Percentiles rank a stretch among this genome's conserved stretches.
phyloP scores from a whole-genome alignment of 2,888 invertebrate genomes.

The Lasioglossum zephyrum region DNA sequence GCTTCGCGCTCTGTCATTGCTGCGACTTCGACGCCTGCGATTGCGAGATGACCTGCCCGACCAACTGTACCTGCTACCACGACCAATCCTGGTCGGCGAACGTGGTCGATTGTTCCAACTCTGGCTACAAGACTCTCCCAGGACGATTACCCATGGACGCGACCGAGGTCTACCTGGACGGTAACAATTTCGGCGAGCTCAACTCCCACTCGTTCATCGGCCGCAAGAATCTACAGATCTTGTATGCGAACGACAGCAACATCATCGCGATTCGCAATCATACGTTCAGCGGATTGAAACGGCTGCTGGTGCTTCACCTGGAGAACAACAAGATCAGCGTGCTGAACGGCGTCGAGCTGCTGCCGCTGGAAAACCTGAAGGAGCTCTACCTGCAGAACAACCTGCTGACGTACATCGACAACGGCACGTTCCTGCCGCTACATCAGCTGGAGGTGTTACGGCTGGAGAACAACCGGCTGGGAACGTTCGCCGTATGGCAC shows the following conservation, averaged over 20 bases:
- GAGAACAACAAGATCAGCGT: conserved; percentile 94
- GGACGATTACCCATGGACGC: conserved; percentile 97
- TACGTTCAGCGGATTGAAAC: conserved; percentile 94
- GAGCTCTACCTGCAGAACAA: conserved; percentile 96
- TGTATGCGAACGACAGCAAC: conserved; percentile 95
- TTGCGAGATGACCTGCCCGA: conserved; percentile 98
- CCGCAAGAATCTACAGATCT: conserved; percentile 93
- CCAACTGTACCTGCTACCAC: conserved; percentile 97
- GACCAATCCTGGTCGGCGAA: conserved; percentile 97
- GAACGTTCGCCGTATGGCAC: conserved; percentile 94
- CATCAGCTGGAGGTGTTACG: conserved; percentile 93
- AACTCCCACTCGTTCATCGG: conserved; percentile 96
- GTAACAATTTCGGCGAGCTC: conserved; percentile 94
- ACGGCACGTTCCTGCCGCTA: conserved; percentile 92
- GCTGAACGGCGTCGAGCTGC: conserved; percentile 93
- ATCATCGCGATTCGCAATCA: conserved; percentile 94
- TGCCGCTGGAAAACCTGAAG: conserved; percentile 91
- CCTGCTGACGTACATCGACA: conserved; percentile 92
- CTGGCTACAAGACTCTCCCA: conserved; percentile 93
- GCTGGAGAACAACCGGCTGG: conserved; percentile 93
- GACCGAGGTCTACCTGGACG: conserved; percentile 96
- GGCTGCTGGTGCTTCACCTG: conserved; percentile 92
- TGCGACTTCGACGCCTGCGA: conserved; percentile 99
- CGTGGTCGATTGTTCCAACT: conserved; percentile 95
- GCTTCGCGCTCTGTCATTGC: conserved; percentile 97